phyloP scores from a whole-genome alignment of 2,888 invertebrate genomes.

The Phortica magna region DNA sequence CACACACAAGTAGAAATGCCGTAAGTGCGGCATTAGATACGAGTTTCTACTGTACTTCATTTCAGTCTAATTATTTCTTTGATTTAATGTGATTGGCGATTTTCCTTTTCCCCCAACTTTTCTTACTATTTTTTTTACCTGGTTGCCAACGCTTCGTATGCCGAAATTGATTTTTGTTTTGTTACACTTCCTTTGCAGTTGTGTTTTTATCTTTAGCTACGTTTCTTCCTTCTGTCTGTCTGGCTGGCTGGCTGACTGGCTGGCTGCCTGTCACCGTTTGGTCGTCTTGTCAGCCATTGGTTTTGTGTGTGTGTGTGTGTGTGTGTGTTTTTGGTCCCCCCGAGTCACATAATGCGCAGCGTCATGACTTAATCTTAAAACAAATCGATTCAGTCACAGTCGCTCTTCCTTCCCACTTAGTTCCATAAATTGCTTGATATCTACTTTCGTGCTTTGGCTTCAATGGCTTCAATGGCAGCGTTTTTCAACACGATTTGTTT shows the following conservation, averaged over 20 bases:
- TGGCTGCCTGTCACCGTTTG: slow-evolving; percentile 60
- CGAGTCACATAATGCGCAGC: slow-evolving; percentile 56
- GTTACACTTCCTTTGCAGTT: slow-evolving; percentile 61
- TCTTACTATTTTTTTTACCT: background rate
- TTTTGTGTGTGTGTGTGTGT: too few species aligned
- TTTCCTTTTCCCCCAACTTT: background rate
- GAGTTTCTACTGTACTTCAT: too few species aligned
- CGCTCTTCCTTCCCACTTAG: slow-evolving; percentile 42
- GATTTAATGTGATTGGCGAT: background rate
- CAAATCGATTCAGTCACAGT: slow-evolving; percentile 71
- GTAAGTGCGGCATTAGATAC: too few species aligned
- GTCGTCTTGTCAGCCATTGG: background rate
- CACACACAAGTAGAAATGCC: too few species aligned
- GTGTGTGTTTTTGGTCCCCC: slow-evolving; percentile 32
- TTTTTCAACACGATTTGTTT: slow-evolving; percentile 73
- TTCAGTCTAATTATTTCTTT: background rate
- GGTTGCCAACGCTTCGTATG: too few species aligned
- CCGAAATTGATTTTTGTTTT: slow-evolving; percentile 42
- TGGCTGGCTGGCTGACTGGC: slow-evolving; percentile 56
- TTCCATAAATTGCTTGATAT: slow-evolving; percentile 16
- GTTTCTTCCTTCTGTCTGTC: slow-evolving; percentile 28
- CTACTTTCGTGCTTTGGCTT: slow-evolving; percentile 26
- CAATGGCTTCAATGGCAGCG: slow-evolving; percentile 30
- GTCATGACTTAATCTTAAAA: slow-evolving; percentile 72
- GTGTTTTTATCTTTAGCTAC: slow-evolving; percentile 32